phyloP scores from a whole-genome alignment of 2,888 invertebrate genomes.

The Lathronympha strigana region DNA sequence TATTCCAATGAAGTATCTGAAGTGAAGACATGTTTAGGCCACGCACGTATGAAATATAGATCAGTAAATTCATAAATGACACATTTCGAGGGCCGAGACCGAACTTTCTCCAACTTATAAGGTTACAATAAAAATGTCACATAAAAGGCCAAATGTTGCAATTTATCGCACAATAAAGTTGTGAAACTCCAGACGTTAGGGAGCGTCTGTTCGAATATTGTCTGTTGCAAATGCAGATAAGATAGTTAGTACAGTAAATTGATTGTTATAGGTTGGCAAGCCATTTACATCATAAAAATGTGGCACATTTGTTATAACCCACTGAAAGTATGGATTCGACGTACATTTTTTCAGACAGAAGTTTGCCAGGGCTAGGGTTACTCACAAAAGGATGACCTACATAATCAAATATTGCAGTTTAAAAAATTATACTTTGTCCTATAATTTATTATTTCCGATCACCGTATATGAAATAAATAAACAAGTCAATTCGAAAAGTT shows the following conservation, averaged over 20 bases:
- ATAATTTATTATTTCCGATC: no score
- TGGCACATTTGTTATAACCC: no score
- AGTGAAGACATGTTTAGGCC: constrained; percentile 44
- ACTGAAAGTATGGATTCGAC: no score
- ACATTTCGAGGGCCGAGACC: constrained; percentile 58
- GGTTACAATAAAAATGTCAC: constrained; percentile 71
- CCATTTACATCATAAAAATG: no score
- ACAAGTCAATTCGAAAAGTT: no score
- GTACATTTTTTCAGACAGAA: no score
- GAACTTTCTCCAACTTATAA: constrained; percentile 65
- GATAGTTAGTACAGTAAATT: no score
- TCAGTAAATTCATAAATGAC: constrained; percentile 72
- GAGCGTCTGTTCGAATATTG: constrained; percentile 30
- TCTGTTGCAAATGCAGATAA: constrained; percentile 35
- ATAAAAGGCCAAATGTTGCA: constrained; percentile 57
- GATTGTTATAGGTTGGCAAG: neutral
- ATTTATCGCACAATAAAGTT: constrained; percentile 64
- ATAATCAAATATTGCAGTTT: no score
- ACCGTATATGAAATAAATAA: no score
- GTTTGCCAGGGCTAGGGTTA: no score
- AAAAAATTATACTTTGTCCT: no score
- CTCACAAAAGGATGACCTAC: no score
- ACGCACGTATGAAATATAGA: constrained; percentile 59
- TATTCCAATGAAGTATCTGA: constrained; percentile 32
- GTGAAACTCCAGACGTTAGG: constrained; percentile 39